Percentiles rank a stretch among this genome's conserved stretches.
Evolutionary conservation across 2,797 vertebrate genomes (phyloP).

Genomic region (Pantherophis vulpinus): DNA sequence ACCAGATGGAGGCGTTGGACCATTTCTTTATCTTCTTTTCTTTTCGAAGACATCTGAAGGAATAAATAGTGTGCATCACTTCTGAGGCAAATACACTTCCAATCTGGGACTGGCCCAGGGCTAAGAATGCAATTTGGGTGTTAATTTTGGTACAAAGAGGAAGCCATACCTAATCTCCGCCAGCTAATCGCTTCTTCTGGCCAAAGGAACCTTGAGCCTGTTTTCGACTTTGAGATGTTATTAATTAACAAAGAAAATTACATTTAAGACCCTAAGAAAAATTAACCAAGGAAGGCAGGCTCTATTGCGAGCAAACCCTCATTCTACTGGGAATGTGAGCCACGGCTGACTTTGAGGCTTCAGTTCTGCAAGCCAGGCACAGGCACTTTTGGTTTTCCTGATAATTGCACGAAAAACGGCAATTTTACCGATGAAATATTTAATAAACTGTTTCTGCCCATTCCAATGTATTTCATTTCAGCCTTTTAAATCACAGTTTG

Average conservation of each 20-base stretch:
- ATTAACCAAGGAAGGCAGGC: conserved; percentile 54
- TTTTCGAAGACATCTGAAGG: conserved; percentile 51
- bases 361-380: conserved; percentile 58
- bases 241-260: conserved; percentile 46
- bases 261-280: conserved; percentile 30
- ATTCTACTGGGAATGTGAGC: conserved; percentile 50
- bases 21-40: conserved; percentile 45
- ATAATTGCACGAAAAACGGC: conserved; percentile 56
- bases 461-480: conserved; percentile 59
- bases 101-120: conserved; percentile 6
- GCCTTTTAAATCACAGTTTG: conserved; percentile 38
- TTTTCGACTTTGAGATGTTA: conserved; percentile 46
- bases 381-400: conserved; percentile 72
- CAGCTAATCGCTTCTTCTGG: conserved; percentile 53
- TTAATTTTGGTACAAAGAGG: conserved; percentile 44
- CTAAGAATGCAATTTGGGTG: conserved; percentile 47
- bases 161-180: conserved; percentile 47
- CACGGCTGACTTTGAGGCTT: conserved; percentile 49
- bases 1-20: conserved; percentile 40
- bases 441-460: conserved; percentile 37
- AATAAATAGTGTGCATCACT: conserved; percentile 38
- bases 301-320: conserved; percentile 51
- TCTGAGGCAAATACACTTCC: conserved; percentile 50
- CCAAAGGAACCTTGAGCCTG: conserved; percentile 54
- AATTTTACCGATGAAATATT: conserved; percentile 57